Base-by-base conservation (phyloP, 2,797 vertebrate species). In the Myripristis jacobus region DNA sequence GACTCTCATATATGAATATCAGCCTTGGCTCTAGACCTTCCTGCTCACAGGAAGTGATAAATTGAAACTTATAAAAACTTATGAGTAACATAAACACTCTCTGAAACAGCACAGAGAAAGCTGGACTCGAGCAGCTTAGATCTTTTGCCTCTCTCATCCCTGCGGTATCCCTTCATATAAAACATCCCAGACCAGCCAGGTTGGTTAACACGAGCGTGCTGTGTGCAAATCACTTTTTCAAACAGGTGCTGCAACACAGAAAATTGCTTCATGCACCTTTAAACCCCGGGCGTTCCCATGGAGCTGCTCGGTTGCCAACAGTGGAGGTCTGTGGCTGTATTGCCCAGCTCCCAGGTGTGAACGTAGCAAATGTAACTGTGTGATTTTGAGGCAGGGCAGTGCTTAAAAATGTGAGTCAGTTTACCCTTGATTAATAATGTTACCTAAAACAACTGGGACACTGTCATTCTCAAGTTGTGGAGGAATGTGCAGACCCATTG, bases 401-500 rank as follows among this genome's bases (percentile, higher is more conserved):
- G 44, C 31, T 73, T 46, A 46, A 18, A 57, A 58, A 66, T 38
- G 29, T 76, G 38, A 43, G 56, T 57, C 48, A 62, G 22, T 11
- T 29, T 41, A 67, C 47, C 21, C 9, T n/a, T 6, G 46, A 64
- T 34, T 50, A 59, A 60, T 36, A 15, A 41, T 41, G 38, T 41
- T 16, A 41, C 15, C 2, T 3, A 41, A 41, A 77, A 43, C 24
- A 36, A 34, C 44, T n/a, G 12, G 41, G 52, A 48, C 13, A 27
- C 27, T 61, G 12, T 54, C 38, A 41, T 15, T 41, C 13, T 41
- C 34, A 36, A 12, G 38, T 12, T 15, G 38, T 12, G 16, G 52
- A 66, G 36, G 15, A 41, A 25, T 48, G 19, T 46, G 54, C 29
- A 73, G 77, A 54, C 55, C 78, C 57, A 59, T 9, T 10, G 48